These are phyloP conservation scores for Tyria jacobaeae DNA, from an alignment of 2,888 invertebrate genomes.

Conservation along the genomic window DNA sequence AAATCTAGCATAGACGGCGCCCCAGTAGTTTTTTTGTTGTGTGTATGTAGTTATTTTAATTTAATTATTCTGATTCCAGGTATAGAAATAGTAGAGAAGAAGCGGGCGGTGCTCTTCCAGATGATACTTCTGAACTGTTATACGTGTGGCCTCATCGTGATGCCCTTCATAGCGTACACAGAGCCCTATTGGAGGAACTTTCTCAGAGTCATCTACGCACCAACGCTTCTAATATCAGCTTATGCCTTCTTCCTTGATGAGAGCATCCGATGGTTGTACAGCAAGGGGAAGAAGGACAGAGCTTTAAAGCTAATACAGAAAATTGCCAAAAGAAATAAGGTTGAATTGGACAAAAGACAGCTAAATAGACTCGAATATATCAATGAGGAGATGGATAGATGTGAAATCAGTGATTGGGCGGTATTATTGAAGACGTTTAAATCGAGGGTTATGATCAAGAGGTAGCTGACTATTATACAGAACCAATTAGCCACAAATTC, in stretches of 20 bases:
- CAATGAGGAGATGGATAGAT: constrained; percentile 61
- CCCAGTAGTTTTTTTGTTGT: no score
- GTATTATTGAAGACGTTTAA: constrained; percentile 74
- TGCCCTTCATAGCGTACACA: constrained; percentile 78
- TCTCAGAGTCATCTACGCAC: constrained; percentile 77
- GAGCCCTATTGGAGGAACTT: constrained; percentile 80
- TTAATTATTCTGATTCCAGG: constrained; percentile 63
- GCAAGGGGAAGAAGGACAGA: constrained; percentile 72
- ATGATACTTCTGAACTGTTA: constrained; percentile 81
- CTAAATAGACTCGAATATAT: constrained; percentile 69
- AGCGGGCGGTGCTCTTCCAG: constrained; percentile 73
- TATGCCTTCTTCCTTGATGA: constrained; percentile 79
- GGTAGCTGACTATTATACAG: constrained; percentile 38
- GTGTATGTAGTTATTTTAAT: no score
- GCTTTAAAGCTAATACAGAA: constrained; percentile 72
- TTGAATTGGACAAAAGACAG: constrained; percentile 61
- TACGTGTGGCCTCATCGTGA: constrained; percentile 73
- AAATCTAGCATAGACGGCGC: no score
- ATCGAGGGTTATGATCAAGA: constrained; percentile 76
- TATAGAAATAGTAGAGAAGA: constrained; percentile 80
- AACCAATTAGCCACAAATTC: not conserved
- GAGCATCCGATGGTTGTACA: constrained; percentile 80
- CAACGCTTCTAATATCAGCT: constrained; percentile 71
- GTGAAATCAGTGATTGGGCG: constrained; percentile 64
- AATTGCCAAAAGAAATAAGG: constrained; percentile 72